These are phyloP conservation scores for Phocoena sinus DNA, from an alignment of 2,113 vertebrate species.

Conservation along the genomic window DNA sequence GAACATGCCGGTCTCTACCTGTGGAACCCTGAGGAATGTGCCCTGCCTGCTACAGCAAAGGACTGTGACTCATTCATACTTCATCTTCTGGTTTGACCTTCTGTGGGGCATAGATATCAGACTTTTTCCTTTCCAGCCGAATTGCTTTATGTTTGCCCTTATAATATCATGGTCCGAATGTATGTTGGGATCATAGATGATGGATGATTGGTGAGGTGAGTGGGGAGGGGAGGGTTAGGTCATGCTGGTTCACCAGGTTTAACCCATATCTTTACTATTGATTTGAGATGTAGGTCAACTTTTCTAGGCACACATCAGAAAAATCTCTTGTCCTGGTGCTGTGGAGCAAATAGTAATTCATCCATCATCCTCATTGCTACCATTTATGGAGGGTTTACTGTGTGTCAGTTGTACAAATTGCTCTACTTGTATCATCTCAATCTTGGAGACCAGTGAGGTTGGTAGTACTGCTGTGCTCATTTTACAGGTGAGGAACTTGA, in stretches of 20 bases:
- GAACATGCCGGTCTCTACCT: not conserved
- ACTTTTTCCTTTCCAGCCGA: not conserved
- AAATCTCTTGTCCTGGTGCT: not conserved
- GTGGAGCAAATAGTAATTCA: not conserved
- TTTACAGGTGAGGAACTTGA: not conserved
- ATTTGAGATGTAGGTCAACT: not conserved
- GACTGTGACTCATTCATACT: not conserved
- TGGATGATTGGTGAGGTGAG: not conserved
- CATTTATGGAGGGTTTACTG: not conserved
- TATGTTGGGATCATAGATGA: not conserved
- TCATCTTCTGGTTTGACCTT: constrained; percentile 18
- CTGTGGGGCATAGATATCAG: not conserved
- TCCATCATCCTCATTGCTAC: not conserved
- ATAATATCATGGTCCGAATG: not conserved
- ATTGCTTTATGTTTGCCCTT: not conserved
- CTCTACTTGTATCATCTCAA: not conserved
- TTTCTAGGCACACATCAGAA: not conserved
- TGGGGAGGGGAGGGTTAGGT: not conserved
- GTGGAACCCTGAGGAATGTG: not conserved
- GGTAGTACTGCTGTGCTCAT: not conserved
- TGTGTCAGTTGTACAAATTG: not conserved
- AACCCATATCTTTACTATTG: not conserved
- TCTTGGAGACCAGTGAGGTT: not conserved
- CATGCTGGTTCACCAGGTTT: not conserved
- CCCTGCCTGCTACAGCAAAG: not conserved